These are phyloP conservation scores for Drosophila paramelanica DNA, from an alignment of 2,888 invertebrate genomes.

Conservation along the genomic window DNA sequence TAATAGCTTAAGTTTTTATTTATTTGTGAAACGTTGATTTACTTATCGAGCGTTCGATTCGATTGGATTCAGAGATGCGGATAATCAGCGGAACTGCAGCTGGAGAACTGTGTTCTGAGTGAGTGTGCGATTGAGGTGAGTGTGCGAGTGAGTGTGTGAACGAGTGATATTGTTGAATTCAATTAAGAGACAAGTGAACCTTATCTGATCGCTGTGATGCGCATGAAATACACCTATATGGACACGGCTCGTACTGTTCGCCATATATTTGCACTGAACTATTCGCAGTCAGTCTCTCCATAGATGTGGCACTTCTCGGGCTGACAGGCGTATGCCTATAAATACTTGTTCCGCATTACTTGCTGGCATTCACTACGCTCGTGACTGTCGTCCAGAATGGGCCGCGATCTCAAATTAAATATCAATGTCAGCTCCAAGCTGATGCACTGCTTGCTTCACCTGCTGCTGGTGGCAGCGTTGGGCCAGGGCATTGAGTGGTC, in stretches of 20 bases:
- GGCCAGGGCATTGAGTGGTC: constrained; percentile 51
- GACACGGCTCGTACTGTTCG: constrained; percentile 33
- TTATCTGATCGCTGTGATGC: constrained; percentile 67
- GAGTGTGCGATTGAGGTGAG: constrained; percentile 4
- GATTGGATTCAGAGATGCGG: constrained; percentile 14
- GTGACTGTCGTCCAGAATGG: constrained; percentile 43
- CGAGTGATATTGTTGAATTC: constrained; percentile 48
- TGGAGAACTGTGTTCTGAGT: not conserved
- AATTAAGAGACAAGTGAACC: constrained; percentile 73
- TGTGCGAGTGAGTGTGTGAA: constrained; percentile 9
- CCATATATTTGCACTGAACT: not conserved
- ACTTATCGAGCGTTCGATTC: not conserved
- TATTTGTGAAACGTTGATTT: not conserved
- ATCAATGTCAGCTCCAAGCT: no score
- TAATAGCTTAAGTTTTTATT: not conserved
- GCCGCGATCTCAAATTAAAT: not conserved
- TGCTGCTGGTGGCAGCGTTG: constrained; percentile 27
- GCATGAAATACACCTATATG: constrained; percentile 55
- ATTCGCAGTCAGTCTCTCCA: not conserved
- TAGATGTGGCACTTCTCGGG: not conserved
- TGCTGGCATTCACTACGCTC: constrained; percentile 63
- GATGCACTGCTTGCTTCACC: constrained; percentile 1
- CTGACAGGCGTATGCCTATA: constrained; percentile 46
- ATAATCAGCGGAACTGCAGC: not conserved
- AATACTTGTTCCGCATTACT: constrained; percentile 46